Evolutionary conservation across 1,140 invertebrate species (phyloP).

Genomic region (Neodiprion virginianus): DNA sequence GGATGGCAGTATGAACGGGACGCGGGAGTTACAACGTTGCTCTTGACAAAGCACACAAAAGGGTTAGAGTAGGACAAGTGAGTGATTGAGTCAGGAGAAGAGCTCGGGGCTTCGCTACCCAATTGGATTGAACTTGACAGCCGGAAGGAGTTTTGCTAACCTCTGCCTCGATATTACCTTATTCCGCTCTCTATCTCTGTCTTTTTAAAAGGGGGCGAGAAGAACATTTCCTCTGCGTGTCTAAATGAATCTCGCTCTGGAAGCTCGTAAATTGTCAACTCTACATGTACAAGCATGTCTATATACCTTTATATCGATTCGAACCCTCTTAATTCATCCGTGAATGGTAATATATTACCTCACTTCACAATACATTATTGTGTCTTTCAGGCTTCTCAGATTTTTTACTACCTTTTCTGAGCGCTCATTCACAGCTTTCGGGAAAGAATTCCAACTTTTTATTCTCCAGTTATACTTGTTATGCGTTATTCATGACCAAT

Average conservation of each 20-base stretch:
- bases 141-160: conserved; percentile 6
- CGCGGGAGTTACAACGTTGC: background rate
- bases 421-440: no score
- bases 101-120: background rate
- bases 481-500: no score
- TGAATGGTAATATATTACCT: no score
- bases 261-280: background rate
- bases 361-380: no score
- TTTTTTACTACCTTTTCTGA: no score
- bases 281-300: no score
- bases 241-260: background rate
- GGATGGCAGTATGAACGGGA: no score
- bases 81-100: conserved; percentile 5
- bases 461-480: no score
- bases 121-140: conserved; percentile 7
- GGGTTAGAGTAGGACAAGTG: background rate
- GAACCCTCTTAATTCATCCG: no score
- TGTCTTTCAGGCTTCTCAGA: no score
- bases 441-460: no score
- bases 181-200: background rate
- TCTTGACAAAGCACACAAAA: conserved; percentile 7
- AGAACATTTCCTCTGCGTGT: background rate
- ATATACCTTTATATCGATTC: no score
- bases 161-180: background rate
- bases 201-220: background rate